A percentile compares a stretch with the other conserved stretches of the same genome.
Conservation (phyloP, 2,797 vertebrate species). For the Helicolenus hilgendorfi region DNA sequence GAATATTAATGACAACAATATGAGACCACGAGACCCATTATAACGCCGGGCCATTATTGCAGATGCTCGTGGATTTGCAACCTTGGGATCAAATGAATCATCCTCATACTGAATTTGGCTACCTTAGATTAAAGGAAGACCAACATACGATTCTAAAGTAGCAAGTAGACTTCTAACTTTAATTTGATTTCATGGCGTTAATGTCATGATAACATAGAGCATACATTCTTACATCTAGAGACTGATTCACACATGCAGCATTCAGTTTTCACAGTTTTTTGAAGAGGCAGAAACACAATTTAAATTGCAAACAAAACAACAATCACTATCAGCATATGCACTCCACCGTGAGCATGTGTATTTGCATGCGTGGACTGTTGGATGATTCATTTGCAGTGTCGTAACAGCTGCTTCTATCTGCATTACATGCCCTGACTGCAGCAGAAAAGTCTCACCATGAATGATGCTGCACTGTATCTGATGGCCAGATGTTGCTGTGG, state of each 20-base stretch:
- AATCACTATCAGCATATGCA: neutral
- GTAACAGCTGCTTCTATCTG: conserved; percentile 32
- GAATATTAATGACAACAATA: conserved; percentile 58
- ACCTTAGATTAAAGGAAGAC: neutral
- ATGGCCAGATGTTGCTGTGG: conserved; percentile 66
- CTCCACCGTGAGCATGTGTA: neutral
- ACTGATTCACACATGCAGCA: neutral
- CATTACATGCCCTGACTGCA: conserved; percentile 34
- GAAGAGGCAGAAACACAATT: neutral
- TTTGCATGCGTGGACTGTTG: neutral
- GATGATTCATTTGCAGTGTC: conserved; percentile 27
- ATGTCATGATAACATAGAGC: neutral
- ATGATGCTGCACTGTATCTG: conserved; percentile 5
- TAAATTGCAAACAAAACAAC: neutral
- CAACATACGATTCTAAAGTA: neutral
- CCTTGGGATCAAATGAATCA: conserved; percentile 16
- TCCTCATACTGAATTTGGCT: neutral
- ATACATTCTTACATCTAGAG: neutral
- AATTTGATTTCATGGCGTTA: neutral
- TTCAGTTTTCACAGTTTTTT: neutral
- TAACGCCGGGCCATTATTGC: conserved; percentile 14
- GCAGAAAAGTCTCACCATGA: conserved; percentile 22
- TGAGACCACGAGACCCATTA: conserved; percentile 54
- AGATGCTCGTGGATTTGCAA: neutral
- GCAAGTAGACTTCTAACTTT: neutral